phyloP scores from a whole-genome alignment of 2,888 invertebrate genomes.

The Perithous albicinctus region DNA sequence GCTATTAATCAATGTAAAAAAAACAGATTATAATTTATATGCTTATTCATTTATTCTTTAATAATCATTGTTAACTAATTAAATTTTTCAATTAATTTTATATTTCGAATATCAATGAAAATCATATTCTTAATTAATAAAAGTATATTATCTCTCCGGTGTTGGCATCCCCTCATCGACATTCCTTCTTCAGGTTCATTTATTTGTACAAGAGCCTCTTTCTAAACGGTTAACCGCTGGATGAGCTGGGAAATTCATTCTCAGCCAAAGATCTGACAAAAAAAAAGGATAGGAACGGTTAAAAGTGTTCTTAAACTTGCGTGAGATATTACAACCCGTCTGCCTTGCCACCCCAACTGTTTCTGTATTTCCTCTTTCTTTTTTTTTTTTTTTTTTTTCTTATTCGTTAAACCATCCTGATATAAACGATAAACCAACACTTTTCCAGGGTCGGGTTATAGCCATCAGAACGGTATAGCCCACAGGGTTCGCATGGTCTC shows the following conservation, averaged over 20 bases:
- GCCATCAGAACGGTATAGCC: slow-evolving; percentile 25
- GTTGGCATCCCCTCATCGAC: neutral
- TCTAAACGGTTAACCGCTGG: slow-evolving; percentile 45
- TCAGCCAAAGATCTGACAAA: slow-evolving; percentile 23
- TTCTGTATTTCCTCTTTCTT: slow-evolving; percentile 17
- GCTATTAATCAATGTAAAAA: too few relatives aligned
- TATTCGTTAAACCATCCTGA: slow-evolving; percentile 61
- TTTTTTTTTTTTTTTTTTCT: slow-evolving; percentile 1
- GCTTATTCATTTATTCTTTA: too few relatives aligned
- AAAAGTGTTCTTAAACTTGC: slow-evolving; percentile 56
- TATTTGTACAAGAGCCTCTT: neutral
- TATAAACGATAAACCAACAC: slow-evolving; percentile 73
- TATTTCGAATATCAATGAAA: neutral
- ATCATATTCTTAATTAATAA: neutral
- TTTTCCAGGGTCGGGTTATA: slow-evolving; percentile 43
- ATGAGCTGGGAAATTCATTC: slow-evolving; percentile 50
- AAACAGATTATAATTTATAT: too few relatives aligned
- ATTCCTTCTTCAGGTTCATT: neutral
- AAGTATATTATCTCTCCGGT: neutral
- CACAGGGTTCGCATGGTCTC: slow-evolving; percentile 55
- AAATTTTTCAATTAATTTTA: neutral
- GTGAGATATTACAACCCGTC: slow-evolving; percentile 61
- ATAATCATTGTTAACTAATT: too few relatives aligned
- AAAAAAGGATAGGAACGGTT: slow-evolving; percentile 59
- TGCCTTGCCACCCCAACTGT: slow-evolving; percentile 18